A percentile compares a stretch with the other conserved stretches of the same genome.
Conservation (phyloP, 2,113 vertebrate species). For the Ondatra zibethicus region DNA sequence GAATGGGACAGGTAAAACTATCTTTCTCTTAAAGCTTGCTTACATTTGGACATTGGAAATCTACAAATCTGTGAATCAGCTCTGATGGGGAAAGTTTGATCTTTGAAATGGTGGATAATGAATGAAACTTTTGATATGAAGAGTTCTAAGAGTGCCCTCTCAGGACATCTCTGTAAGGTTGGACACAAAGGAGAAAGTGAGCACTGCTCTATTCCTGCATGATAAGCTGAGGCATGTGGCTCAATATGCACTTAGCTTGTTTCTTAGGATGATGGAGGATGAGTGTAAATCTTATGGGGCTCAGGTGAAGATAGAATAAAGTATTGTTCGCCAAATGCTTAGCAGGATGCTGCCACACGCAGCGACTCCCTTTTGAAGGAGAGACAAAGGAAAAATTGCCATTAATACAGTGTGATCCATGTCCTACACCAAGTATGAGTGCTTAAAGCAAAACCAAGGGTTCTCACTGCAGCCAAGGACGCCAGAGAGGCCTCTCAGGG, state of each 20-base stretch:
- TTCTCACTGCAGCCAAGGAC: rapidly evolving
- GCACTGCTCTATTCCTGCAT: rapidly evolving
- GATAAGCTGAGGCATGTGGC: rapidly evolving
- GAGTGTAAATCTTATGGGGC: too few species aligned
- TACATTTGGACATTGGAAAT: not conserved
- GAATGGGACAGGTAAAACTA: not conserved
- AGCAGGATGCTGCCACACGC: not conserved
- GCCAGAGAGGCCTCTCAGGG: not conserved
- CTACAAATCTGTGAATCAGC: not conserved
- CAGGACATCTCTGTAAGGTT: too few species aligned
- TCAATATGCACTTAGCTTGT: not conserved
- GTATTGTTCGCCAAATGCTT: not conserved
- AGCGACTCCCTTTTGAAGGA: not conserved
- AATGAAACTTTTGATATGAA: not conserved
- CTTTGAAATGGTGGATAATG: not conserved
- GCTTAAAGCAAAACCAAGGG: not conserved
- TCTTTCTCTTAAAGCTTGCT: not conserved
- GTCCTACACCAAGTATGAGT: not conserved
- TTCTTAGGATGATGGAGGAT: not conserved
- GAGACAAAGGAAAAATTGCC: not conserved
- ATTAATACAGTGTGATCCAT: not conserved
- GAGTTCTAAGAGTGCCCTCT: not conserved
- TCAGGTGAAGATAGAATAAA: not conserved
- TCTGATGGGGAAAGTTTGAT: not conserved
- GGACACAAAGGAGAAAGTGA: not conserved